phyloP scores from a whole-genome alignment of 2,888 invertebrate genomes.

The Cosmia trapezina region DNA sequence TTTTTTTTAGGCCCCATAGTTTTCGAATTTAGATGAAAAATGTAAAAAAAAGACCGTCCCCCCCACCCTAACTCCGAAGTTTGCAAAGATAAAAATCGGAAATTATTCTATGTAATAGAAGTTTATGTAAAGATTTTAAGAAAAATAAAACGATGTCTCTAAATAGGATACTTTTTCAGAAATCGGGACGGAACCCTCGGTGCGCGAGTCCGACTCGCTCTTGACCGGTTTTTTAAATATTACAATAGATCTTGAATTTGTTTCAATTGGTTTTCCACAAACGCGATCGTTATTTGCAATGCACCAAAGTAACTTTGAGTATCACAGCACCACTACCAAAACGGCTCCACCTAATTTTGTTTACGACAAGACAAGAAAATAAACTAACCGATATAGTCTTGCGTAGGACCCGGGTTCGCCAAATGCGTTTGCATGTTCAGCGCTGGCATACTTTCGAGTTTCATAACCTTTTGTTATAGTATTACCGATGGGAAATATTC shows the following conservation, averaged over 20 bases:
- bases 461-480: constrained; percentile 62
- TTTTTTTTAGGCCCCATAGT: no score
- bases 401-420: constrained; percentile 59
- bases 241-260: not conserved
- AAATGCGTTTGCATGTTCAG: constrained; percentile 56
- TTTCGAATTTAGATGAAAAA: no score
- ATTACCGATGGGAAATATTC: constrained; percentile 60
- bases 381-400: constrained; percentile 53
- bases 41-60: no score
- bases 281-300: not conserved
- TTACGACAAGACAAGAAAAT: constrained; percentile 54
- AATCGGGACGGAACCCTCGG: no score
- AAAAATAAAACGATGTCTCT: no score
- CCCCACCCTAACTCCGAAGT: no score
- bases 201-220: no score
- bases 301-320: constrained; percentile 28
- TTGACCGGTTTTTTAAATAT: no score
- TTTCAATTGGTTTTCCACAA: not conserved
- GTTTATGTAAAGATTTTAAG: no score
- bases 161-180: no score
- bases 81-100: no score
- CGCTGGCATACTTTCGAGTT: constrained; percentile 61
- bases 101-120: no score
- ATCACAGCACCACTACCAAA: constrained; percentile 41
- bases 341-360: constrained; percentile 57